Evolutionary conservation across 2,888 invertebrate species (phyloP), one percentile per base, ranked within the genome.

Genomic region (Cryptus viduatorius): DNA sequence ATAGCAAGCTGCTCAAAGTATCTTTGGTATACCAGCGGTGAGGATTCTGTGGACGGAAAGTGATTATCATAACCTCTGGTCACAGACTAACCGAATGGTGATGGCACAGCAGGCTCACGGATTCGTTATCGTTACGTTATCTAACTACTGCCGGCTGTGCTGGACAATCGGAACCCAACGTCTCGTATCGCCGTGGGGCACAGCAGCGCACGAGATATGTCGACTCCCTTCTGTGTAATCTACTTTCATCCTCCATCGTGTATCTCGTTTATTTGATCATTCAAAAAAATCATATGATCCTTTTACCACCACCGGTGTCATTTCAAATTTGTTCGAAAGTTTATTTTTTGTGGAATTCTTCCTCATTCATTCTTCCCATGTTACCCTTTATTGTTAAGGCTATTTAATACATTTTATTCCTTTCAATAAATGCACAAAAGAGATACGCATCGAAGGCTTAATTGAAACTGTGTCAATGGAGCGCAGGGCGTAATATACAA

Each of bases 111-210:
- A 10, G 50, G 61, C 46, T 46, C 44, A 59, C 59, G 59, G 37
- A 73, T 61, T 73, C 73, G 72, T 73, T 73, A 73, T 73, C 73
- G 46, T 31, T 46, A 3, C 61, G 73, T 73, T 73, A 73, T 73
- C 59, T 29, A 61, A 61, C 61, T 29, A 46, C 44, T 10, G 53
- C 61, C 61, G 59, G 59, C 61, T 31, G 59, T 46, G 73, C 31
- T 61, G 73, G 73, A 73, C 73, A 73, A 73, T 73, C 16, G 56
- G 37, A n/a, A 44, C 24, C 42, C 56, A 19, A 44, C 72, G 24
- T 72, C 44, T 59, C 72, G 56, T 46, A 46, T 46, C 59, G 73
- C 73, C 61, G 29, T 59, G 29, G 19, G 61, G 44, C 61, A n/a
- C 29, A 24, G 31, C 59, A 12, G 29, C 46, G 7, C n/a, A 29